Evolutionary conservation across 1,140 invertebrate species (phyloP).

Genomic region (Drosophila micromelanica): DNA sequence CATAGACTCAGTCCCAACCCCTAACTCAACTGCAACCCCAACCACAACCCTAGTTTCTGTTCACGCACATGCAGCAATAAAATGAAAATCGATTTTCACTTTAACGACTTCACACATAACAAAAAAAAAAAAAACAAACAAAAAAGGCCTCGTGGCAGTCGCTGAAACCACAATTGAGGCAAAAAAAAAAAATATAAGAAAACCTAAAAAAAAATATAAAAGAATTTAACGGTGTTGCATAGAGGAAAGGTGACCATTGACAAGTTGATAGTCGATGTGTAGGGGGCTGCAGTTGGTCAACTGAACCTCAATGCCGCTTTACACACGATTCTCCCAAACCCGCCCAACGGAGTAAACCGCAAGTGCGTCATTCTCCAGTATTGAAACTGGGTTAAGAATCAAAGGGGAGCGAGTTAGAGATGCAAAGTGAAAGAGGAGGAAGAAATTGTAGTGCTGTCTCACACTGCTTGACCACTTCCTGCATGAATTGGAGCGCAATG

Average conservation of each 20-base stretch:
- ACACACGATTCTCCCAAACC: conserved; percentile 1
- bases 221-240: conserved; percentile 58
- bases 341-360: background rate
- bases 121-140: conserved; percentile 45
- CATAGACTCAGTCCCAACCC: conserved; percentile 11
- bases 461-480: conserved; percentile 68
- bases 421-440: background rate
- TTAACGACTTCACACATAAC: conserved; percentile 79
- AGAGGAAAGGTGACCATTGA: conserved; percentile 54
- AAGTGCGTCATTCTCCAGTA: conserved; percentile 11
- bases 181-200: conserved; percentile 55
- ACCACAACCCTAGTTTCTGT: background rate
- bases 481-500: conserved; percentile 77
- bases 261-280: conserved; percentile 7
- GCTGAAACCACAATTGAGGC: conserved; percentile 65
- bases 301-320: conserved; percentile 3
- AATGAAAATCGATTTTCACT: conserved; percentile 81
- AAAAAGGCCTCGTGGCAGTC: conserved; percentile 55
- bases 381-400: conserved; percentile 72
- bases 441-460: background rate
- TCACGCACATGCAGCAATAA: conserved; percentile 71
- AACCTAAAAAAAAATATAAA: conserved; percentile 23
- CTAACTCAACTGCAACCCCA: background rate
- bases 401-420: conserved; percentile 29
- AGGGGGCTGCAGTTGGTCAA: conserved; percentile 14